These are phyloP conservation scores for Catharus ustulatus DNA, from an alignment of 2,797 vertebrate genomes.

Conservation along the genomic window DNA sequence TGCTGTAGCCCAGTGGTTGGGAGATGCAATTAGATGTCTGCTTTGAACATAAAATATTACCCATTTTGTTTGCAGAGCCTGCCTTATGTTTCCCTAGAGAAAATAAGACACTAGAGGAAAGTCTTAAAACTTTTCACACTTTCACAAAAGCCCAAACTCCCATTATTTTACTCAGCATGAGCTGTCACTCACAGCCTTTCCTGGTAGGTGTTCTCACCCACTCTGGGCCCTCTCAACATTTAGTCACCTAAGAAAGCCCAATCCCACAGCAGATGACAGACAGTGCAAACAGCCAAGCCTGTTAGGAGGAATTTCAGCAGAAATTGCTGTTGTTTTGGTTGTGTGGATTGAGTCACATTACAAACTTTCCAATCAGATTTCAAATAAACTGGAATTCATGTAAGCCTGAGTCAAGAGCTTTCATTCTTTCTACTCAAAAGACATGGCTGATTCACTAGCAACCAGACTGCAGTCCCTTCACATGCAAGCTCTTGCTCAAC, in stretches of 20 bases:
- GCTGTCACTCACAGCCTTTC: neutral
- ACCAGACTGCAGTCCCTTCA: neutral
- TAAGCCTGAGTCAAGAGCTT: neutral
- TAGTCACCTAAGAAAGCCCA: neutral
- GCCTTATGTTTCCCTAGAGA: neutral
- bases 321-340: neutral
- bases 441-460: neutral
- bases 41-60: slow-evolving; percentile 27
- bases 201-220: neutral
- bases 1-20: neutral
- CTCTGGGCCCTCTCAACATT: neutral
- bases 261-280: neutral
- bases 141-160: neutral
- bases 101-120: neutral
- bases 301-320: neutral
- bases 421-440: neutral
- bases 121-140: neutral
- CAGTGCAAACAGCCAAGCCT: neutral
- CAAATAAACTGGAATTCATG: neutral
- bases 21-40: neutral
- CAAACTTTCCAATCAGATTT: slow-evolving; percentile 16
- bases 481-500: neutral
- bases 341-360: neutral
- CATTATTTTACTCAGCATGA: neutral
- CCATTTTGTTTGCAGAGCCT: slow-evolving; percentile 3